A percentile compares a stretch with the other conserved stretches of the same genome.
Conservation (phyloP, 2,113 vertebrate genomes). For the Eolophus roseicapilla region DNA sequence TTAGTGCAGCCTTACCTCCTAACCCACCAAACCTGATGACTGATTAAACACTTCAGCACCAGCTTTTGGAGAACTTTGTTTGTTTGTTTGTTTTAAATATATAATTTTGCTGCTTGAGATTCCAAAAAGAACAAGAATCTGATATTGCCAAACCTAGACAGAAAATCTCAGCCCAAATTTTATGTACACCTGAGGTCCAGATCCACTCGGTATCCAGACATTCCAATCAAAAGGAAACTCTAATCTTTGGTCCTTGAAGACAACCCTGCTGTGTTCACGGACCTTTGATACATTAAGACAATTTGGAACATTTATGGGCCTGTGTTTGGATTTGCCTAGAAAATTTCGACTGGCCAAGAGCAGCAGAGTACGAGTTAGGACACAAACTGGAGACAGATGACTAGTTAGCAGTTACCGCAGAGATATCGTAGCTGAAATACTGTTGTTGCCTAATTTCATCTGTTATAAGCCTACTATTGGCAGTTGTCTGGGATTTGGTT, state of each 20-base stretch:
- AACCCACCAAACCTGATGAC: not conserved
- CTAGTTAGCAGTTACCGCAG: not conserved
- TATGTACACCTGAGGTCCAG: not conserved
- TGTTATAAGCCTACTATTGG: not conserved
- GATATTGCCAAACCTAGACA: not conserved
- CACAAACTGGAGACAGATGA: not conserved
- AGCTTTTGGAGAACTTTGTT: not conserved
- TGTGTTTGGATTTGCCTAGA: not conserved
- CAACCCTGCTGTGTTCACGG: not conserved
- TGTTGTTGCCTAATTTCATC: not conserved
- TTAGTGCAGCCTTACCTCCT: not conserved
- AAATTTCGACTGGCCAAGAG: not conserved
- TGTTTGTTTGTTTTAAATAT: not conserved
- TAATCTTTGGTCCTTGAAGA: not conserved
- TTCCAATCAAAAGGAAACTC: not conserved
- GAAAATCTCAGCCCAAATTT: not conserved
- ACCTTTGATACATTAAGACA: not conserved
- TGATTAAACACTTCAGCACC: not conserved
- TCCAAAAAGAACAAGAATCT: not conserved
- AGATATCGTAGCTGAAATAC: not conserved
- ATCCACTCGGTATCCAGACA: not conserved
- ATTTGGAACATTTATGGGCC: not conserved
- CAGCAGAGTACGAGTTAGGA: not conserved
- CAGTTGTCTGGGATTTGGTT: not conserved
- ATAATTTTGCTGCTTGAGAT: not conserved